phyloP scores from a whole-genome alignment of 2,113 vertebrate species.

The Phrynosoma platyrhinos region DNA sequence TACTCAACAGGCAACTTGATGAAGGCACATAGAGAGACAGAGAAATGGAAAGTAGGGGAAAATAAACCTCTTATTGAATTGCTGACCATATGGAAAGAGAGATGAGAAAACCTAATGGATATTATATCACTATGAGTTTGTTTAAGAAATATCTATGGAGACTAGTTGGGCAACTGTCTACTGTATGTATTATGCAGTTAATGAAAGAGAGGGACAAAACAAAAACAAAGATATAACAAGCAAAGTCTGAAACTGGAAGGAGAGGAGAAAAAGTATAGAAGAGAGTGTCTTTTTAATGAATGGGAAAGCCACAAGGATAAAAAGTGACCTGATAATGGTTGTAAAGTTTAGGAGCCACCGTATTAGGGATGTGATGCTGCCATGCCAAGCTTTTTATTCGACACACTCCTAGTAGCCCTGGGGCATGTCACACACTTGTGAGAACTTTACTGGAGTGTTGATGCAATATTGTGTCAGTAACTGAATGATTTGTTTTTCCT shows the following conservation, averaged over 20 bases:
- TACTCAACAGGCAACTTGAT: too few species aligned
- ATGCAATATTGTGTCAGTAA: constrained; percentile 79
- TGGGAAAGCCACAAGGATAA: constrained; percentile 49
- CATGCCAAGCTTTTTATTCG: constrained; percentile 46
- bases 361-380: constrained; percentile 43
- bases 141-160: constrained; percentile 45
- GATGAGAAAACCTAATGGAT: constrained; percentile 56
- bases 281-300: constrained; percentile 57
- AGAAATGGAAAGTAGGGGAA: background rate
- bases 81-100: constrained; percentile 46
- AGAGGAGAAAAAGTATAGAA: constrained; percentile 33
- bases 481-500: constrained; percentile 83
- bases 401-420: constrained; percentile 61
- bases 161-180: constrained; percentile 57
- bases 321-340: constrained; percentile 46
- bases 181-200: constrained; percentile 21
- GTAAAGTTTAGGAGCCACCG: constrained; percentile 57
- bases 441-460: constrained; percentile 79
- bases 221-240: background rate
- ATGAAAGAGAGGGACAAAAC: background rate
- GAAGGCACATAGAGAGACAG: too few species aligned
- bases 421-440: constrained; percentile 78
- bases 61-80: constrained; percentile 26
- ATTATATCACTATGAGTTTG: constrained; percentile 52
- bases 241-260: constrained; percentile 48